Conservation (phyloP, 2,113 vertebrate species). For the Ceratotherium simum region DNA sequence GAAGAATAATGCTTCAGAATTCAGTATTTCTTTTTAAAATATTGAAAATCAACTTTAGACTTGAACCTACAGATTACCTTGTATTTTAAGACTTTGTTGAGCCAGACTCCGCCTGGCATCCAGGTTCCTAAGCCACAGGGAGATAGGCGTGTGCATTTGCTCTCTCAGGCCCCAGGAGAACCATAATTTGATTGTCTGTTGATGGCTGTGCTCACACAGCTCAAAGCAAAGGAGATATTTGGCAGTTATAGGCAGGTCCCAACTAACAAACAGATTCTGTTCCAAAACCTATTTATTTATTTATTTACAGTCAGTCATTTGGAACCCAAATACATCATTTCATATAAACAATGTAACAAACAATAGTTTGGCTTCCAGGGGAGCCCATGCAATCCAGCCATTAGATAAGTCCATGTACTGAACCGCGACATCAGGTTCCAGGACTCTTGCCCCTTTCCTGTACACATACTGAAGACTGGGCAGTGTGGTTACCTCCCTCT, state of each 20-base stretch:
- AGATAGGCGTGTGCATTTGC: neutral
- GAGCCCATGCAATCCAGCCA: neutral
- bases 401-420: neutral
- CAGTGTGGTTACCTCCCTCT: neutral
- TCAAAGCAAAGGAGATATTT: neutral
- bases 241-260: neutral
- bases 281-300: neutral
- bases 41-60: neutral
- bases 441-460: accelerated
- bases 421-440: neutral
- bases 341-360: neutral
- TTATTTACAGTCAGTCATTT: neutral
- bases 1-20: neutral
- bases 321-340: neutral
- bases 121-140: neutral
- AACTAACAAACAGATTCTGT: neutral
- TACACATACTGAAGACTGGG: neutral
- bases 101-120: neutral
- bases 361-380: neutral
- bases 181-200: neutral
- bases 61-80: neutral
- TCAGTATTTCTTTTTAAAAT: neutral
- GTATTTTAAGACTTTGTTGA: neutral
- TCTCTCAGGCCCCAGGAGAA: neutral
- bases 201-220: neutral